Base-by-base conservation (phyloP, 1,140 invertebrate species). In the Oscheius sp. region DNA sequence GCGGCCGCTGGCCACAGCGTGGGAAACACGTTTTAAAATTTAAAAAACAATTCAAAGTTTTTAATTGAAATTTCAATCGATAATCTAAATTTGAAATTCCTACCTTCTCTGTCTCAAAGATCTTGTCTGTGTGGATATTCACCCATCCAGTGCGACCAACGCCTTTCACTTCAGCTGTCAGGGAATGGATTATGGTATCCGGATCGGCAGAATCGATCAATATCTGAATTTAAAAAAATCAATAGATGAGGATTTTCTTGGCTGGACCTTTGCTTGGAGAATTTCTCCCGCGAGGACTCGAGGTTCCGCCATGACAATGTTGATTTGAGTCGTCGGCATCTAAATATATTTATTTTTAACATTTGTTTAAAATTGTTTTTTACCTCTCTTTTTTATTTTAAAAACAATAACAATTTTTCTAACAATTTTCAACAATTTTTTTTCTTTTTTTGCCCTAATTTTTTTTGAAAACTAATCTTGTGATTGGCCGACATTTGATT, bases 121-220 rank as follows among this genome's bases (percentile, higher is more conserved):
- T 82, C 63, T 82, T 82, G 46, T 82, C 80, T 0, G 80, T 82
- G 65, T 81, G 79, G 31, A 82, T 80, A 46, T 82, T 83, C 0
- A 84, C 78, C 80, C 80, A 82, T 42, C 78, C 78, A 26, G 82
- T 83, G 20, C 73, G 68, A 18, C 77, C 82, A 10, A 76, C 58
- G 45, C 80, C 80, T 29, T 78, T 58, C 18, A 84, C 58, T 75
- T 84, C 80, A 1, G 76, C 80, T 7, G 58, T 64, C 20, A 82
- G 75, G 34, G 82, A 77, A 13, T 78, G 68, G 15, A 78, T 58
- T 3, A 78, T 66, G 10, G 76, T 83, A 62, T 82, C 80, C 0
- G 80, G 74, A 65, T 82, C 80, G 1, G 81, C 59, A 1, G 79
- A 83, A 64, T 82, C 80, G 15, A 82, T 34, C 0, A 81, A 32